Conservation (phyloP, 2,113 vertebrate genomes). For the Aldabrachelys gigantea region DNA sequence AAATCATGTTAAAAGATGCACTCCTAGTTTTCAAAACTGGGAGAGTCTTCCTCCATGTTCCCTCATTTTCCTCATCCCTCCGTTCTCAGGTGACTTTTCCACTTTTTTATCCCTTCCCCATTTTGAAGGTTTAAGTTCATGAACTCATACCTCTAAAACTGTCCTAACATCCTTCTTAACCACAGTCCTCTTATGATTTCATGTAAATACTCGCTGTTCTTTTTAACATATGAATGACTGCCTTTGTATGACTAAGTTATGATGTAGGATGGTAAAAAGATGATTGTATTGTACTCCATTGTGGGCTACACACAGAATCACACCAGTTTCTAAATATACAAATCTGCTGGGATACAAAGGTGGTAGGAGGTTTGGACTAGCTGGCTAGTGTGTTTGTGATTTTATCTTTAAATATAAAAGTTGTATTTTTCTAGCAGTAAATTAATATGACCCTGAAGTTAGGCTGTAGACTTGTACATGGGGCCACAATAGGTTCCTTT, state of each 20-base stretch:
- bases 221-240: neutral
- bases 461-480: neutral
- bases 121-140: neutral
- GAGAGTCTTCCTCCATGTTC: neutral
- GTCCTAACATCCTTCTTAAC: neutral
- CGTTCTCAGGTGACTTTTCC: neutral
- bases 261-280: neutral
- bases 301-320: neutral
- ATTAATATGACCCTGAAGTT: neutral
- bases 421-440: neutral
- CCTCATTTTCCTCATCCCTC: neutral
- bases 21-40: neutral
- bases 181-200: neutral
- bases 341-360: neutral
- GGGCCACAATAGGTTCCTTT: neutral
- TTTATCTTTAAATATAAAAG: neutral
- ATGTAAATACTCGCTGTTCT: neutral
- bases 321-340: neutral
- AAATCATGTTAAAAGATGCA: neutral
- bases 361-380: neutral
- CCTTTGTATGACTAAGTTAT: neutral
- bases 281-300: neutral
- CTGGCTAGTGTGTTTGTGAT: neutral
- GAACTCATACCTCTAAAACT: neutral
- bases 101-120: fast-evolving